Evolutionary conservation across 2,888 invertebrate species (phyloP).

Genomic region (Drosophila niveifrons): DNA sequence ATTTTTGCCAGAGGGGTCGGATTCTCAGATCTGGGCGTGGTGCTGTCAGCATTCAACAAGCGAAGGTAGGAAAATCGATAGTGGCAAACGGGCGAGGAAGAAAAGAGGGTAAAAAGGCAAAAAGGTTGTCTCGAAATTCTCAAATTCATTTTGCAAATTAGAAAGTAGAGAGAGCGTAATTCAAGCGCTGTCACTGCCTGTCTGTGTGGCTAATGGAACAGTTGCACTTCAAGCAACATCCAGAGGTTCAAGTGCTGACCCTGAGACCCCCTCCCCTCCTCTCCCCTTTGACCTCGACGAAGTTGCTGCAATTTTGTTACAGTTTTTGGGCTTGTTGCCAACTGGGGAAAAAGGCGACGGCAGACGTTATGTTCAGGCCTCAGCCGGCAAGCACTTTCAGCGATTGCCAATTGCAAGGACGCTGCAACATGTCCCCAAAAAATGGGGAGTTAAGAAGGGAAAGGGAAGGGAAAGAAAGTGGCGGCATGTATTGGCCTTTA

Average conservation of each 20-base stretch:
- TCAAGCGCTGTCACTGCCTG: conserved; percentile 60
- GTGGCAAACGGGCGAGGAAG: conserved; percentile 2
- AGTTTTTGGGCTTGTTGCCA: conserved; percentile 66
- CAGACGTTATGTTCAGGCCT: conserved; percentile 23
- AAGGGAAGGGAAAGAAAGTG: not conserved
- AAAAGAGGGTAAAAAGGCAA: conserved; percentile 19
- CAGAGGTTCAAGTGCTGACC: conserved; percentile 43
- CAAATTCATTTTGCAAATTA: conserved; percentile 76
- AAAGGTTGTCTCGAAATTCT: conserved; percentile 37
- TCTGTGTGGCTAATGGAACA: conserved; percentile 23
- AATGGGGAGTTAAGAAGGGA: not conserved
- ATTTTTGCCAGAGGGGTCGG: not conserved
- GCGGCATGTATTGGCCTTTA: conserved; percentile 32
- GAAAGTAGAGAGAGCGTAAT: conserved; percentile 67
- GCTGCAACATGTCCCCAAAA: conserved; percentile 51
- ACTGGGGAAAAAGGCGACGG: conserved; percentile 46
- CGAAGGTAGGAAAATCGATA: conserved; percentile 54
- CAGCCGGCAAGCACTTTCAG: conserved; percentile 20
- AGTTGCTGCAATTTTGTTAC: conserved; percentile 8
- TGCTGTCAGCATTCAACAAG: conserved; percentile 53
- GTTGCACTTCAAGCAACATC: conserved; percentile 28
- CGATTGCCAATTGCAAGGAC: conserved; percentile 48
- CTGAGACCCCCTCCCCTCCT: conserved; percentile 1
- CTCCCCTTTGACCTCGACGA: not conserved
- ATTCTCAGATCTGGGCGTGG: conserved; percentile 39